Evolutionary conservation across 2,797 vertebrate genomes (phyloP).

Genomic region (Hozukius guyotensis): DNA sequence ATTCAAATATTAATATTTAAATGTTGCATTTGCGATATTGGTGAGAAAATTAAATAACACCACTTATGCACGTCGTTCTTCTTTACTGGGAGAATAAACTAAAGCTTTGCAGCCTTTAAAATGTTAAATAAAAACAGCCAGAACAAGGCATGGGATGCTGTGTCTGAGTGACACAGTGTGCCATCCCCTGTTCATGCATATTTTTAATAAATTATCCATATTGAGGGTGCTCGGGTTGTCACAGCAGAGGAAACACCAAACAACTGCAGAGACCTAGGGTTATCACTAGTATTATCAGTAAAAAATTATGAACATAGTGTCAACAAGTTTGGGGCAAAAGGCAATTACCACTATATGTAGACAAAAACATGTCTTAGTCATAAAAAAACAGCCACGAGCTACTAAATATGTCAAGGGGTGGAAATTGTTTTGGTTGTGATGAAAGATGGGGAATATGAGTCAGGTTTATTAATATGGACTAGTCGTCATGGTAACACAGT

Average conservation of each 20-base stretch:
- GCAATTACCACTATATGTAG: not conserved
- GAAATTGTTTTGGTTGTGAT: constrained; percentile 14
- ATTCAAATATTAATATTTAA: not conserved
- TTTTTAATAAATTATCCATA: constrained; percentile 29
- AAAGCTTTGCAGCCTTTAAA: not conserved
- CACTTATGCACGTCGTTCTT: not conserved
- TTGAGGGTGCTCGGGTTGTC: not conserved
- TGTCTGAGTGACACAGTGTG: not conserved
- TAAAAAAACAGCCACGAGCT: constrained; percentile 23
- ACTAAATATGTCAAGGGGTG: constrained; percentile 11
- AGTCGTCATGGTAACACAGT: constrained; percentile 48
- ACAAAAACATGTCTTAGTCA: not conserved
- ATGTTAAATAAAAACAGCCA: not conserved
- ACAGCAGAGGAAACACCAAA: constrained; percentile 4
- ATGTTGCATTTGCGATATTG: not conserved
- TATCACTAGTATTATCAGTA: constrained; percentile 8
- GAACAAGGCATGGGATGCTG: not conserved
- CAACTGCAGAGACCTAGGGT: not conserved
- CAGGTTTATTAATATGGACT: constrained; percentile 39
- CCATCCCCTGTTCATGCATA: not conserved
- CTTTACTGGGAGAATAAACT: not conserved
- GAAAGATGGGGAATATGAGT: constrained; percentile 27
- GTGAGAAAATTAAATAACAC: not conserved
- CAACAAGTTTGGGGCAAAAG: not conserved
- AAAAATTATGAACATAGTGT: not conserved